phyloP scores from a whole-genome alignment of 2,888 invertebrate genomes.

The Drosophila merina region DNA sequence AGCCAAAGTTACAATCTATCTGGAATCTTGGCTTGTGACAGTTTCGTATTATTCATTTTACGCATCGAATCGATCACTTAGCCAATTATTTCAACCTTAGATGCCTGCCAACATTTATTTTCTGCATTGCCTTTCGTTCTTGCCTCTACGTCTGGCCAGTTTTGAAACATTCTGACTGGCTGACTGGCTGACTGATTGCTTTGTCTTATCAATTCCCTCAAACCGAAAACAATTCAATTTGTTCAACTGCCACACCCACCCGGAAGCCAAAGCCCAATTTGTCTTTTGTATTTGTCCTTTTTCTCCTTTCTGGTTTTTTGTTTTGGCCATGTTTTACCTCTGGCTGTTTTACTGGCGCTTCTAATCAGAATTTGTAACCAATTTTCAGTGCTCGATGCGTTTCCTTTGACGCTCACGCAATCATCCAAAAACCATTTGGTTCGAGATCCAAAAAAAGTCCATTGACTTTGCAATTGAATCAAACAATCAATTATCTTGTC shows the following conservation, averaged over 20 bases:
- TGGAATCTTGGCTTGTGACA: background rate
- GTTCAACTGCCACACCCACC: slow-evolving; percentile 63
- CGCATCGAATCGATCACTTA: slow-evolving; percentile 56
- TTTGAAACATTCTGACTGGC: slow-evolving; percentile 22
- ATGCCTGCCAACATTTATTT: slow-evolving; percentile 42
- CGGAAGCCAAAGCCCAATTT: slow-evolving; percentile 28
- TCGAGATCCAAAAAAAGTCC: slow-evolving; percentile 40
- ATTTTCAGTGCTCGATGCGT: slow-evolving; percentile 69
- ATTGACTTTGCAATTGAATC: slow-evolving; percentile 78
- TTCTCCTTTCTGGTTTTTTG: background rate
- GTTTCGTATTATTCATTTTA: slow-evolving; percentile 13
- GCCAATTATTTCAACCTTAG: slow-evolving; percentile 58
- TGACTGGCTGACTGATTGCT: slow-evolving; percentile 70
- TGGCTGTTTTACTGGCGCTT: slow-evolving; percentile 63
- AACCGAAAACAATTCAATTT: slow-evolving; percentile 75
- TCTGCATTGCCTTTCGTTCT: slow-evolving; percentile 15
- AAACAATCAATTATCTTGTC: slow-evolving; percentile 79
- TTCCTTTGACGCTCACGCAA: slow-evolving; percentile 73
- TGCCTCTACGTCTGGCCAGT: slow-evolving; percentile 31
- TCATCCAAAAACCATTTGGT: slow-evolving; percentile 52
- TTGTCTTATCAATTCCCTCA: slow-evolving; percentile 69
- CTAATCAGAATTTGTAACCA: slow-evolving; percentile 78
- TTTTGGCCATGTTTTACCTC: slow-evolving; percentile 48
- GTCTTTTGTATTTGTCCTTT: slow-evolving; percentile 28
- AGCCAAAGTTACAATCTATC: background rate